Evolutionary conservation across 1,140 invertebrate species (phyloP).

Genomic region (Hestina assimilis): DNA sequence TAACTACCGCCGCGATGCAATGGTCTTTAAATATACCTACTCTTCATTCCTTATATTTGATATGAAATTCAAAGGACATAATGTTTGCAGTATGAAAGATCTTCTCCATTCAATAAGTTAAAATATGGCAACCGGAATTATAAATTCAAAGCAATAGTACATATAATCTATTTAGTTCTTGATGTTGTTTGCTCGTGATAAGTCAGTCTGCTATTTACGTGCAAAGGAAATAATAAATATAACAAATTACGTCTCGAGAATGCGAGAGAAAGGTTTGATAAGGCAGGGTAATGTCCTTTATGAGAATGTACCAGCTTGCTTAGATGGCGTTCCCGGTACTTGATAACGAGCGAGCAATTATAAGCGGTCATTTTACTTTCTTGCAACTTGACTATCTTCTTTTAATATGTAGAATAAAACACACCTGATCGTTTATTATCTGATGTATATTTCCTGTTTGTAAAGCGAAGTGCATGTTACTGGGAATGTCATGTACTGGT

Average conservation of each 20-base stretch:
- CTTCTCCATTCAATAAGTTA: no score
- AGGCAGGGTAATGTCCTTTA: conserved; percentile 32
- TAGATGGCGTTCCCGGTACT: conserved; percentile 8
- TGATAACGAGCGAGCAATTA: conserved; percentile 8
- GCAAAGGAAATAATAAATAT: conserved; percentile 43
- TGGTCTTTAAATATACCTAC: no score
- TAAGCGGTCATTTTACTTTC: neutral
- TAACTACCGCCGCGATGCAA: no score
- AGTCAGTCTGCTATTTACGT: conserved; percentile 36
- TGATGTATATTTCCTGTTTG: no score
- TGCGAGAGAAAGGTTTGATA: conserved; percentile 28
- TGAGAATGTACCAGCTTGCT: conserved; percentile 20
- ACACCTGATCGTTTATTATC: no score
- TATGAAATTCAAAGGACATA: no score
- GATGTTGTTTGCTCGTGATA: conserved; percentile 32
- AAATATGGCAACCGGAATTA: conserved; percentile 18
- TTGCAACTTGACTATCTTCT: neutral
- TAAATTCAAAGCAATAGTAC: conserved; percentile 21
- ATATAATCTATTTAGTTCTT: conserved; percentile 17
- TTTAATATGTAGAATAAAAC: no score
- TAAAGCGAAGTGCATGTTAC: no score
- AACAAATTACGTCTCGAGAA: conserved; percentile 37
- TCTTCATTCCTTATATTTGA: no score
- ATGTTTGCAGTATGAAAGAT: no score
- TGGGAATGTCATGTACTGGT: no score